A percentile compares a stretch with the other conserved stretches of the same genome.
These are phyloP conservation scores for Parnassius orleans DNA, from an alignment of 2,888 invertebrate genomes.

Conservation along the genomic window DNA sequence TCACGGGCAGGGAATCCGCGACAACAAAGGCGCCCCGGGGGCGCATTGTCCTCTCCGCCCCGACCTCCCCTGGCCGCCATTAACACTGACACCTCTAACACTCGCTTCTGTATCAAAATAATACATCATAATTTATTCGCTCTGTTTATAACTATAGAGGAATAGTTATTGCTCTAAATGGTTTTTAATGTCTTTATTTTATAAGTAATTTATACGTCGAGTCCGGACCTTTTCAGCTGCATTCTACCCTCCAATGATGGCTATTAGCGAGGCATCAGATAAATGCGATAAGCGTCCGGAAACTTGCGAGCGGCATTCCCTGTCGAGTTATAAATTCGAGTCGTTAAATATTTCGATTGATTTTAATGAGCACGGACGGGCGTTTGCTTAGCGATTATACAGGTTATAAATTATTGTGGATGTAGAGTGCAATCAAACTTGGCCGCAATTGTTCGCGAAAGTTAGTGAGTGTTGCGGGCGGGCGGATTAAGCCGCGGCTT, in stretches of 20 bases:
- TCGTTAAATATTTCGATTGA: conserved; percentile 38
- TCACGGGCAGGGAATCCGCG: conserved; percentile 71
- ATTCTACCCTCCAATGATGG: conserved; percentile 64
- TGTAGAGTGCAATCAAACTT: background rate
- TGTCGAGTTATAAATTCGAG: conserved; percentile 41
- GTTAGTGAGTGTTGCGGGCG: conserved; percentile 6
- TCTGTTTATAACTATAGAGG: conserved; percentile 67
- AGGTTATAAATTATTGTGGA: conserved; percentile 27
- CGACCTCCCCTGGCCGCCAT: conserved; percentile 65
- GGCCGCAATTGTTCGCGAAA: background rate
- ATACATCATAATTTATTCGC: conserved; percentile 70
- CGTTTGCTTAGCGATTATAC: conserved; percentile 30
- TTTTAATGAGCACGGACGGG: conserved; percentile 31
- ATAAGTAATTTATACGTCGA: conserved; percentile 68
- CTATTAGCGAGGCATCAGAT: conserved; percentile 74
- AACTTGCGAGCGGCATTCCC: conserved; percentile 48
- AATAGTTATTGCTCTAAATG: conserved; percentile 77
- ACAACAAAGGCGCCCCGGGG: conserved; percentile 75
- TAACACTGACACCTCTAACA: conserved; percentile 74
- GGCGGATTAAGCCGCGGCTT: conserved; percentile 27
- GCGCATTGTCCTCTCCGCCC: conserved; percentile 67
- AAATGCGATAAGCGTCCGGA: conserved; percentile 59
- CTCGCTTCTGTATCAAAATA: conserved; percentile 68
- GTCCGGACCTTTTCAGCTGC: conserved; percentile 61
- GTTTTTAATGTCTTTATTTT: conserved; percentile 78